Percentiles rank a stretch among this genome's conserved stretches.
These are phyloP conservation scores for Ictalurus furcatus DNA, from an alignment of 2,113 vertebrate genomes.

Conservation along the genomic window DNA sequence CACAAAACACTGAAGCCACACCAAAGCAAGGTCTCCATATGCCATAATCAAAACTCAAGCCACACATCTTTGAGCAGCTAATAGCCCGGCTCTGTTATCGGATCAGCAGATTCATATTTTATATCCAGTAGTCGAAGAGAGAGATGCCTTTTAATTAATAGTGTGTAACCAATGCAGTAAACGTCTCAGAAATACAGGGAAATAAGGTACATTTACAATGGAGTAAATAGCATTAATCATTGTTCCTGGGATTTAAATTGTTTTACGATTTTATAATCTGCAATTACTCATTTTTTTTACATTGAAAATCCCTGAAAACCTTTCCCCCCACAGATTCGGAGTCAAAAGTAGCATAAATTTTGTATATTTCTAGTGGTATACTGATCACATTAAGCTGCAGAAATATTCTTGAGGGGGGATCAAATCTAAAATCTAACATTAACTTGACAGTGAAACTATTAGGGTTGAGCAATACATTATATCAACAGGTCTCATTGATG, in stretches of 20 bases:
- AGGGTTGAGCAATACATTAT: neutral
- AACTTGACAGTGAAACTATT: neutral
- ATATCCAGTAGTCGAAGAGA: neutral
- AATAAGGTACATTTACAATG: neutral
- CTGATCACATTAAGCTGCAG: neutral
- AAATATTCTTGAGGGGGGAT: neutral
- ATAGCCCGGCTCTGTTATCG: neutral
- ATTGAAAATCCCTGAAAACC: neutral
- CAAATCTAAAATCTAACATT: neutral
- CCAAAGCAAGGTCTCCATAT: neutral
- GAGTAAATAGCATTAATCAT: neutral
- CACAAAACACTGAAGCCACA: neutral
- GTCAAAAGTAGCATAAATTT: neutral
- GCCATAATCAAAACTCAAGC: neutral
- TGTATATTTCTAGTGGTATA: neutral
- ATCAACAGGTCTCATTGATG: neutral
- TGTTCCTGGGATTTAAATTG: neutral
- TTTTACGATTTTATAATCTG: neutral
- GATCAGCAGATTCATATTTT: neutral
- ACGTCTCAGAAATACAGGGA: neutral
- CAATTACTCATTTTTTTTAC: neutral
- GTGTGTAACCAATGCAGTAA: neutral
- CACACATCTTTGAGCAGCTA: slow-evolving; percentile 7
- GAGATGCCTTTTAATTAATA: neutral
- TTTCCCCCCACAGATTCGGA: neutral